These are phyloP conservation scores for Hemiprocne comata DNA, from an alignment of 2,113 vertebrate genomes.

Conservation along the genomic window DNA sequence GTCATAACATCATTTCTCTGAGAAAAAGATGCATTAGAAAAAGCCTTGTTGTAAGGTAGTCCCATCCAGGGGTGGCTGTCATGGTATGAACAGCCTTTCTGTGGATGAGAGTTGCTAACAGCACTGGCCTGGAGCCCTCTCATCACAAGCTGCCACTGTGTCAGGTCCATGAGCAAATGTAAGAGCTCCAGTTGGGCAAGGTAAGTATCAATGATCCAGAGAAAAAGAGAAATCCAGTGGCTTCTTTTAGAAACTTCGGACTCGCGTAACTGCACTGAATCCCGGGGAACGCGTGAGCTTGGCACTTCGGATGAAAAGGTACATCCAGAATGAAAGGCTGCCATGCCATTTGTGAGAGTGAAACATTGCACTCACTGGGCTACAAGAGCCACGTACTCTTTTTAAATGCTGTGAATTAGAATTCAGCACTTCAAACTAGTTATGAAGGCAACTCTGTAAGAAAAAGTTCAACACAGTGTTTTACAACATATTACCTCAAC, in stretches of 20 bases:
- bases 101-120: neutral
- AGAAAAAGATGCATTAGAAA: neutral
- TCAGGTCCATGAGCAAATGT: neutral
- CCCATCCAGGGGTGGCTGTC: neutral
- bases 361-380: neutral
- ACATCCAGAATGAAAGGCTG: neutral
- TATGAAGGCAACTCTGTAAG: neutral
- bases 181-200: neutral
- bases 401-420: neutral
- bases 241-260: neutral
- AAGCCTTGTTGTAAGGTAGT: neutral
- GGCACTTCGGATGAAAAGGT: neutral
- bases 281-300: fast-evolving
- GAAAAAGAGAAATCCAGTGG: neutral
- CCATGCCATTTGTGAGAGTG: neutral
- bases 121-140: neutral
- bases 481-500: neutral
- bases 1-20: neutral
- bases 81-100: neutral
- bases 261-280: neutral
- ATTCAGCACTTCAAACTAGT: neutral
- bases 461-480: neutral
- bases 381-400: neutral
- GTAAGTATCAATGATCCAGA: neutral
- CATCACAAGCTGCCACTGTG: neutral